Evolutionary conservation across 2,113 vertebrate species (phyloP).

Genomic region (Gorsachius goisagi): DNA sequence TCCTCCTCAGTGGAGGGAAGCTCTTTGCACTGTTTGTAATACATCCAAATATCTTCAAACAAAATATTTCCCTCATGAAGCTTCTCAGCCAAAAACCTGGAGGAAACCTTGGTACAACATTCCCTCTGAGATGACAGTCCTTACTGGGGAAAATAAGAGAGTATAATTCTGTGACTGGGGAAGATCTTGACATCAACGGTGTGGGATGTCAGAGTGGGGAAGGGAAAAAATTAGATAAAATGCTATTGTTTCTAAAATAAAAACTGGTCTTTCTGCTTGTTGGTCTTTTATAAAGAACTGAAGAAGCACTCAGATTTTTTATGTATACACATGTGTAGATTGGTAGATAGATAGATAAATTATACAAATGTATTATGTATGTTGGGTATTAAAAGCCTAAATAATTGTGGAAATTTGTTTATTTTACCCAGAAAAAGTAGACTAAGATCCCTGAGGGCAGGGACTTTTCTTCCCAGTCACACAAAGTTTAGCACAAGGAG

Average conservation of each 20-base stretch:
- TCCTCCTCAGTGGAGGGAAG: neutral
- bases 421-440: neutral
- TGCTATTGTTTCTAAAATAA: neutral
- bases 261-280: neutral
- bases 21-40: neutral
- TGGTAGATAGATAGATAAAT: neutral
- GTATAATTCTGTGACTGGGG: neutral
- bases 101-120: neutral
- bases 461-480: neutral
- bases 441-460: neutral
- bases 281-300: neutral
- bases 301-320: neutral
- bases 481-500: neutral
- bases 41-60: slow-evolving; percentile 45
- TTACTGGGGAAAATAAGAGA: neutral
- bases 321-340: neutral
- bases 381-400: neutral
- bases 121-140: neutral
- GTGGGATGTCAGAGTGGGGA: neutral
- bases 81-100: slow-evolving; percentile 26
- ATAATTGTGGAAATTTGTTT: neutral
- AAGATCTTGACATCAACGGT: neutral
- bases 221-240: neutral
- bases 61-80: slow-evolving; percentile 31
- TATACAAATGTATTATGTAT: neutral